A percentile compares a stretch with the other conserved stretches of the same genome.
phyloP scores from a whole-genome alignment of 2,113 vertebrate genomes.

The Mus musculus region DNA sequence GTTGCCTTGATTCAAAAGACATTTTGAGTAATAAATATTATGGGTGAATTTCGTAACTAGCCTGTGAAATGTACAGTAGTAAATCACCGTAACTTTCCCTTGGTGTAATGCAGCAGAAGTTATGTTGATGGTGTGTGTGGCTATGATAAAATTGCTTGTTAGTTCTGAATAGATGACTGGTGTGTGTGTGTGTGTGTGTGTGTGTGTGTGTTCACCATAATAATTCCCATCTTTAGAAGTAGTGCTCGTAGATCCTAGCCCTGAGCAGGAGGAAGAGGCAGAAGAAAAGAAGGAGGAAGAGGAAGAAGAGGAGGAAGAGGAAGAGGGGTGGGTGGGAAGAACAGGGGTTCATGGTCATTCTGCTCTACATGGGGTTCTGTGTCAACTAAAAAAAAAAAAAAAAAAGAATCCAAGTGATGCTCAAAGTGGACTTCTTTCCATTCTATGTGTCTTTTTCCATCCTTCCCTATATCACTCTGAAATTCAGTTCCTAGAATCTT shows the following conservation, averaged over 20 bases:
- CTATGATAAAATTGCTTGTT: slow-evolving; percentile 48
- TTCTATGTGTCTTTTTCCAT: neutral
- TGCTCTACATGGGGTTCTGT: neutral
- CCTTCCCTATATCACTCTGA: neutral
- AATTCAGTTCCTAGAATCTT: neutral
- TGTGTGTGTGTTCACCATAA: neutral
- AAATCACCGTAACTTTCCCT: slow-evolving; percentile 14
- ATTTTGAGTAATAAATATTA: slow-evolving; percentile 18
- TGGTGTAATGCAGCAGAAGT: slow-evolving; percentile 24
- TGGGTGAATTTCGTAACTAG: slow-evolving; percentile 37
- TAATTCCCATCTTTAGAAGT: slow-evolving; percentile 33
- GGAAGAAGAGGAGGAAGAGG: neutral
- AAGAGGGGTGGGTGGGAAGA: too few species aligned
- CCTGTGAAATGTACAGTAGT: slow-evolving; percentile 2
- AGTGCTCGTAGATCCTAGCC: neutral
- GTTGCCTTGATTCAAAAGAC: neutral
- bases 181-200: neutral
- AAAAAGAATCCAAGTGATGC: neutral
- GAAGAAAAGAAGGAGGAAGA: neutral
- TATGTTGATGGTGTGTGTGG: neutral
- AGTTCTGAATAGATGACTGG: slow-evolving; percentile 27
- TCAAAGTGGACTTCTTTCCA: neutral
- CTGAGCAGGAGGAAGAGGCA: neutral
- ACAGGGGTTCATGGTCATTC: neutral
- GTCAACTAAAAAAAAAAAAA: neutral